Conservation (phyloP, 2,113 vertebrate genomes). For the Laticauda laticaudata region DNA sequence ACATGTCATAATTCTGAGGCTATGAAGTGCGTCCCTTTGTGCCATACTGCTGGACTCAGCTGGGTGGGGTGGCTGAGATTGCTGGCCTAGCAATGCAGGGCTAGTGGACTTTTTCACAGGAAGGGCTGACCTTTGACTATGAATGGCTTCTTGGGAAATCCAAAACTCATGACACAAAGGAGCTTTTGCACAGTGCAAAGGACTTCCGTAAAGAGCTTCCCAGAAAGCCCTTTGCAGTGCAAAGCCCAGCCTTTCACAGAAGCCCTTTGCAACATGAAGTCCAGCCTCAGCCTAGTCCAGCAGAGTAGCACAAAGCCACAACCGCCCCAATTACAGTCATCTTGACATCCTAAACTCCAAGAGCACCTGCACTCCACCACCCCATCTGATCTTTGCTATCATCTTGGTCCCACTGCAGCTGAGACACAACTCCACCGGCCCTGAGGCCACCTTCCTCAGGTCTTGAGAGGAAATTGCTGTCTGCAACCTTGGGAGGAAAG, state of each 20-base stretch:
- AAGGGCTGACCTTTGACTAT: neutral
- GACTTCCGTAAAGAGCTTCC: no score
- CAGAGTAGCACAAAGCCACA: neutral
- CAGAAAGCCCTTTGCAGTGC: neutral
- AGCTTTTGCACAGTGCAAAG: no score
- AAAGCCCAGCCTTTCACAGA: neutral
- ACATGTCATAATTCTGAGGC: neutral
- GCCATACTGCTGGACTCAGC: neutral
- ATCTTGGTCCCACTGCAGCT: neutral
- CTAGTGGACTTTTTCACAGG: neutral
- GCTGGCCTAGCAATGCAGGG: neutral
- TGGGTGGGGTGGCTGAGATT: neutral
- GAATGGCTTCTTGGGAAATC: neutral
- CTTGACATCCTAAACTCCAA: neutral
- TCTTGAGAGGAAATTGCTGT: neutral
- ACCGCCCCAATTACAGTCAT: neutral
- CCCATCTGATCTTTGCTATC: neutral
- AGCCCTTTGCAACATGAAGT: neutral
- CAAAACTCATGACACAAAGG: neutral
- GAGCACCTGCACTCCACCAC: neutral
- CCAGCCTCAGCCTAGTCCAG: neutral
- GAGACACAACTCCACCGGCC: neutral
- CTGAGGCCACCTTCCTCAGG: neutral
- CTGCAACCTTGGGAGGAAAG: neutral
- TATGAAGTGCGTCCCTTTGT: neutral